Evolutionary conservation across 2,113 vertebrate species (phyloP).

Genomic region (Sinocyclocheilus grahami): DNA sequence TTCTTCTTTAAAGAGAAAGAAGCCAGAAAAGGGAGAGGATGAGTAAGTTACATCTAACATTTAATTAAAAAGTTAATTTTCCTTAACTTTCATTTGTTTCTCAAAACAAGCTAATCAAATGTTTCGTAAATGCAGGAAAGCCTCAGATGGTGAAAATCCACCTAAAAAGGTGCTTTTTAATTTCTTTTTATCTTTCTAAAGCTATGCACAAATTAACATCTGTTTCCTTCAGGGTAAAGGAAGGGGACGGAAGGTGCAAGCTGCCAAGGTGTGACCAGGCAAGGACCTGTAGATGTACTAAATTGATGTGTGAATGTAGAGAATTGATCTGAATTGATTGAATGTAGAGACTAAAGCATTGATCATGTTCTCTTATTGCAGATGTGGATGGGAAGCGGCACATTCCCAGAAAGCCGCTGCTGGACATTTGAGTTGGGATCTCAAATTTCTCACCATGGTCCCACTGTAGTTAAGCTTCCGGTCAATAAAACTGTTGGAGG

Average conservation of each 20-base stretch:
- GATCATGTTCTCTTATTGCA: constrained; percentile 1
- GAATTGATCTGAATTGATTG: too few relatives aligned
- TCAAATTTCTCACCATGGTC: neutral
- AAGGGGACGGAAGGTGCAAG: constrained; percentile 48
- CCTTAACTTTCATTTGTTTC: neutral
- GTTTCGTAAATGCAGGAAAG: constrained; percentile 35
- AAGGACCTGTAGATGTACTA: neutral
- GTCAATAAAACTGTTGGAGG: constrained; percentile 32
- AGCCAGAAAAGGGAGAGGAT: constrained; percentile 61
- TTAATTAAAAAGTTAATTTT: too few relatives aligned
- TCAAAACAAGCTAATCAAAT: neutral
- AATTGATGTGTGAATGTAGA: too few relatives aligned
- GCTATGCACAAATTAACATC: neutral
- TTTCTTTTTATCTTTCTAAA: neutral
- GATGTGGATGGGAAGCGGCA: neutral
- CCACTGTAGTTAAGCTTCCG: neutral
- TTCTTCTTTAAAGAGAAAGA: constrained; percentile 56
- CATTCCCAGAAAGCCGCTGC: neutral
- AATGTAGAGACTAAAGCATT: neutral
- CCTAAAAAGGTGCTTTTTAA: constrained; percentile 63
- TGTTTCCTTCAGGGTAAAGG: constrained; percentile 54
- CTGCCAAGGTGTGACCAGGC: constrained; percentile 47
- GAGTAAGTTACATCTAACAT: constrained; percentile 48
- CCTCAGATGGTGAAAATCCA: constrained; percentile 63
- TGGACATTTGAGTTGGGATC: neutral